Base-by-base conservation (phyloP, 2,888 invertebrate genomes). In the Druceiella hillmani region DNA sequence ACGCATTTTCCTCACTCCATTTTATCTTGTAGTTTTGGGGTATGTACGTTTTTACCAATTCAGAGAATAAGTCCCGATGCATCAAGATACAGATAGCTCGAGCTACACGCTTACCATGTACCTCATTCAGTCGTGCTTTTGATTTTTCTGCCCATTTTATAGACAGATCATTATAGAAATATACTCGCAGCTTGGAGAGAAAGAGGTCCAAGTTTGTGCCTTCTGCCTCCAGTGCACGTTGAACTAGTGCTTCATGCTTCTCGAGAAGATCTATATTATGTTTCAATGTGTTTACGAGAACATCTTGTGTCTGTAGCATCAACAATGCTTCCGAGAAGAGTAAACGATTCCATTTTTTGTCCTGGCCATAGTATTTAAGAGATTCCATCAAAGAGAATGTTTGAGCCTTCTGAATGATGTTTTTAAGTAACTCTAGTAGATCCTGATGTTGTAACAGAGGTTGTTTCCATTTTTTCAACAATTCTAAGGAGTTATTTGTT, bases 231-330 rank as follows among this genome's bases (percentile, higher is more conserved):
- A 53, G 50, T 11, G 64, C 38, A 2, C 40, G 32, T 2, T 57
- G 50, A 4, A 63, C 44, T 22, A 55, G 52, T 2, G 42, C 43
- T 15, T 50, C 47, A 41, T 59, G 47, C 7, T 54, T 52, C 17
- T 39, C 34, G 12, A 66, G 45, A 29, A 66, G 44, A 24, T 44
- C 43, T 7, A 64, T 59, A 5, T 58, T 57, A 40, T 66, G 66
- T 50, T 66, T 66, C 6, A 67, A 44, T 7, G 58, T 59, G 43
- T 66, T 66, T n/a, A 66, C 30, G 34, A 57, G 58, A 6, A 52
- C 58, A 9, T 55, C 50, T 44, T 60, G 57, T 14, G 50, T 51
- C 3, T 58, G 59, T 26, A 47, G 47, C 37, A 66, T 40, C 11
- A 43, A 16, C 25, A 67, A 22, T 2, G 66, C 66, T 17, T 64